Conservation (phyloP, 2,797 vertebrate species). For the Nyctalus aviator region DNA sequence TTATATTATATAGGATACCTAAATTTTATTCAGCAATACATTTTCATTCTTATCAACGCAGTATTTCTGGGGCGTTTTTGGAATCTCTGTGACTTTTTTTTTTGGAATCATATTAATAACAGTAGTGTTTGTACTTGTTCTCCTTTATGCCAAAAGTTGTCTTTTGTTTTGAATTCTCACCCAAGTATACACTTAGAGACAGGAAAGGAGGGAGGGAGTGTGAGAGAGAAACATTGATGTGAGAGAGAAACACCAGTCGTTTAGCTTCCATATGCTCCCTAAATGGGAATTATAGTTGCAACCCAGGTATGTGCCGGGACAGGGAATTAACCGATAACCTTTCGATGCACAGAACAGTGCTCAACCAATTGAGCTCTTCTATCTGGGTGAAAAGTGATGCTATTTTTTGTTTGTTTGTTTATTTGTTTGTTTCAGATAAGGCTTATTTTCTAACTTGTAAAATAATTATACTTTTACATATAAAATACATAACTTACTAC, state of each 20-base stretch:
- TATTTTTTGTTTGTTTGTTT: too few relatives aligned
- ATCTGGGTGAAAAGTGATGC: not conserved
- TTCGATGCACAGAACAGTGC: not conserved
- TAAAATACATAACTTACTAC: not conserved
- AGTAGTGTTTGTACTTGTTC: not conserved
- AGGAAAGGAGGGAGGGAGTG: too few relatives aligned
- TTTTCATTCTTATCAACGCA: too few relatives aligned
- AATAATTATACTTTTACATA: not conserved
- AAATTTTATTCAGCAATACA: too few relatives aligned
- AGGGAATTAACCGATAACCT: not conserved
- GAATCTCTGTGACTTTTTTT: not conserved
- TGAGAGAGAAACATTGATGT: not conserved
- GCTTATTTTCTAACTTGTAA: not conserved
- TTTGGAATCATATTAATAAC: not conserved
- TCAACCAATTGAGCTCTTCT: not conserved
- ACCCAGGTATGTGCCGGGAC: not conserved
- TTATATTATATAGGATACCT: too few relatives aligned
- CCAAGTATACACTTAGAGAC: not conserved
- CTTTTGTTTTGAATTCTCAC: not conserved
- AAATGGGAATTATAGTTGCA: not conserved
- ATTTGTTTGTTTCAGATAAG: not conserved
- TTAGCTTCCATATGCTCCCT: not conserved
- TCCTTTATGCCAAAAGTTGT: not conserved
- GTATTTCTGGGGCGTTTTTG: too few relatives aligned
- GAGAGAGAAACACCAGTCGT: not conserved